Evolutionary conservation across 64 coral and sea anemone genomes (phyloP), one percentile per base, ranked within the genome.

Genomic region (Stylophora pistillata): DNA sequence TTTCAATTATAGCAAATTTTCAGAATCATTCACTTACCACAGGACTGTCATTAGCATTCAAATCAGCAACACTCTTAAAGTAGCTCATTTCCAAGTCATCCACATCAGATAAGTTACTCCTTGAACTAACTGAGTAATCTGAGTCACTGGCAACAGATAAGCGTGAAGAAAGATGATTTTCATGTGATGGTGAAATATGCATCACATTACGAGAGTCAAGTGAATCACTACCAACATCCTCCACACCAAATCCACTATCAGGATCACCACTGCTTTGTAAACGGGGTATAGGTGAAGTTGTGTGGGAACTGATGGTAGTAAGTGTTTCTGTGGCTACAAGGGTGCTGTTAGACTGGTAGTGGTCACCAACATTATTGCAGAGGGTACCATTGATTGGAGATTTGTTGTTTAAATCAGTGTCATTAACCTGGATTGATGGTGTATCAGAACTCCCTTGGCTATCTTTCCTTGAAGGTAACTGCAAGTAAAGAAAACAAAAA

Each of bases 181-280:
- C 74, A 69, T 74, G 55, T 71, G 55, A 57, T 28, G 56, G 32
- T 0, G 89, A 90, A 27, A 61, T 72, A 0, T 77, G 86, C 25
- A 89, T 89, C 41, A 88, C 53, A 65, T 81, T 89, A 20, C 55
- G 81, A 10, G 31, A 28, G 59, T 83, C 89, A 56, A 80, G 76
- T 57, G 81, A 84, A 18, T 90, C 88, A 72, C 73, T 92, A 20
- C 79, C 79, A 20, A 76, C 85, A 59, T 95, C 94, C 59, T 95
- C 94, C 32, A 95, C 72, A 2, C 92, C 95, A 72, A 85, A 96
- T 10, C 95, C 95, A 84, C 95, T 96, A 59, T 96, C 95, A 21
- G 37, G 57, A 17, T 75, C 90, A 78, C 73, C 74, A 64, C 25
- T 90, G 23, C 17, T 86, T 13, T 72, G 73, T 75, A 15, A 29